phyloP scores from a whole-genome alignment of 2,113 vertebrate species.

The Dromas ardeola region DNA sequence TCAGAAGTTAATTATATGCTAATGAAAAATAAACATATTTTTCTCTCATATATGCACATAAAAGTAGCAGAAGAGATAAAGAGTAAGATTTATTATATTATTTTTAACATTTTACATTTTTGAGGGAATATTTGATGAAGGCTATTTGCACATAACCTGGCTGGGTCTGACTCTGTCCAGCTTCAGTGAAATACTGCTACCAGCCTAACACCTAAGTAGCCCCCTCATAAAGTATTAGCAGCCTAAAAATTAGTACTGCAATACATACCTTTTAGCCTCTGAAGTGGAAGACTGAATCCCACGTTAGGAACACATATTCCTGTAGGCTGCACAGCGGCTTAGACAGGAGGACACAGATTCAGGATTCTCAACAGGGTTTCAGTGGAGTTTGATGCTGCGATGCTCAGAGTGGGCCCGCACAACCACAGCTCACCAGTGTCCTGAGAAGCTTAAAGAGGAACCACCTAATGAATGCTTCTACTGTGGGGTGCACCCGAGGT shows the following conservation, averaged over 20 bases:
- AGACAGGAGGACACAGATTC: not conserved
- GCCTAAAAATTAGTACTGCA: not conserved
- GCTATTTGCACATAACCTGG: not conserved
- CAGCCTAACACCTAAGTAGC: not conserved
- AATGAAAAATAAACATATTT: not conserved
- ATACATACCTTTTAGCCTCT: not conserved
- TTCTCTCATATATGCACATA: not conserved
- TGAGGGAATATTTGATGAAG: not conserved
- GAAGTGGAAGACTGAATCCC: not conserved
- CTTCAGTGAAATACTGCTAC: not conserved
- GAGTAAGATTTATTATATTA: not conserved
- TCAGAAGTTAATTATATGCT: not conserved
- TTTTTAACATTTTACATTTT: not conserved
- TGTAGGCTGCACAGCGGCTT: not conserved
- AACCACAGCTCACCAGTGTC: not conserved
- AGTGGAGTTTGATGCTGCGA: not conserved
- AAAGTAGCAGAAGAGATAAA: not conserved
- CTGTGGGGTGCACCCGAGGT: not conserved
- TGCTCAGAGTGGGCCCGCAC: not conserved
- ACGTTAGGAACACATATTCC: rapidly evolving
- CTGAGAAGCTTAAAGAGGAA: not conserved
- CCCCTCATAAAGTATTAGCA: not conserved
- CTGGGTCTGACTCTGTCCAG: not conserved
- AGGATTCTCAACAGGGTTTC: not conserved
- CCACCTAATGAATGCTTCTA: not conserved